Evolutionary conservation across 2,113 vertebrate genomes (phyloP).

Genomic region (Engraulis encrasicolus): DNA sequence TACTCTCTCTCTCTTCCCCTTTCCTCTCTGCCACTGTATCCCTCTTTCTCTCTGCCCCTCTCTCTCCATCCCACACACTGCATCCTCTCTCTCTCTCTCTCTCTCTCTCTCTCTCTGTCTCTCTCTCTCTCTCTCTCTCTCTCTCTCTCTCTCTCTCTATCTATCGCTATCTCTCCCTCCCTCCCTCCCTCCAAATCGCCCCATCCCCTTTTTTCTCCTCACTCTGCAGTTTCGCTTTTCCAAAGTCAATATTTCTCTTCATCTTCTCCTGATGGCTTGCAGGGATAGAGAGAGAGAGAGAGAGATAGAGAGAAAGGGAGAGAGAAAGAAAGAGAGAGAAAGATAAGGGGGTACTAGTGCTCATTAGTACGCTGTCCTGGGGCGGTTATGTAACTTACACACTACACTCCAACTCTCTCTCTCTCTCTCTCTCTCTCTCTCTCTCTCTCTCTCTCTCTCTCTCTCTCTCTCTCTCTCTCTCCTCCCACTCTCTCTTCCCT

Average conservation of each 20-base stretch:
- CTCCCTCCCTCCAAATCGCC: slow-evolving; percentile 16
- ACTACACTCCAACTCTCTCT: background rate
- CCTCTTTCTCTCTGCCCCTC: slow-evolving; percentile 20
- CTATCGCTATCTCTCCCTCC: slow-evolving; percentile 14
- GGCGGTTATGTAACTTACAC: slow-evolving; percentile 58
- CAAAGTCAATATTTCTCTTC: slow-evolving; percentile 75
- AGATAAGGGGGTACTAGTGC: slow-evolving; percentile 44
- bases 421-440: slow-evolving; percentile 7
- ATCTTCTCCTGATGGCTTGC: slow-evolving; percentile 63
- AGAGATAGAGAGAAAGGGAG: slow-evolving; percentile 58
- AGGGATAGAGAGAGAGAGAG: slow-evolving; percentile 58
- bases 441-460: slow-evolving; percentile 27
- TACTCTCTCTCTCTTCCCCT: slow-evolving; percentile 38
- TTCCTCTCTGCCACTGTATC: slow-evolving; percentile 29
- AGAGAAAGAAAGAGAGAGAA: too few species aligned
- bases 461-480: slow-evolving; percentile 33
- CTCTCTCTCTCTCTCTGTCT: slow-evolving; percentile 11
- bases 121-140: slow-evolving; percentile 40
- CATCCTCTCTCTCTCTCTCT: too few species aligned
- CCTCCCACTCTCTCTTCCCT: background rate
- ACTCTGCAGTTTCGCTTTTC: slow-evolving; percentile 65
- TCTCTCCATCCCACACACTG: slow-evolving; percentile 26
- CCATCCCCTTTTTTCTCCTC: slow-evolving; percentile 48
- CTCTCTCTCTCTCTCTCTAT: slow-evolving; percentile 33
- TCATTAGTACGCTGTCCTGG: slow-evolving; percentile 60